phyloP scores from a whole-genome alignment of 1,140 invertebrate species.

The Samia ricini region DNA sequence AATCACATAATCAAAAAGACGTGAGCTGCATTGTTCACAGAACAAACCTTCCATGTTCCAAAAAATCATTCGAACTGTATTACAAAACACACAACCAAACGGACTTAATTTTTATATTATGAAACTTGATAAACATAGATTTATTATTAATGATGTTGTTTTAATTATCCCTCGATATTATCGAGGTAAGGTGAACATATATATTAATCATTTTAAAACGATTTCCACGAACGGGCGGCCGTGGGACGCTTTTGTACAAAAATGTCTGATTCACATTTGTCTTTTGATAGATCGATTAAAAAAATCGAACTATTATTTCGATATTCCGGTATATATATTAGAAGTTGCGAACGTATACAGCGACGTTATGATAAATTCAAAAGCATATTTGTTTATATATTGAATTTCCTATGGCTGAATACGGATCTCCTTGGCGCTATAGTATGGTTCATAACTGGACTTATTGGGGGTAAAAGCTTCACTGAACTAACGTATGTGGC shows the following conservation, averaged over 20 bases:
- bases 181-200: neutral
- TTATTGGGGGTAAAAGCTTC: conserved; percentile 21
- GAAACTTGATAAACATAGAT: neutral
- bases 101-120: neutral
- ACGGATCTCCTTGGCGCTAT: conserved; percentile 19
- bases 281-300: conserved; percentile 28
- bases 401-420: conserved; percentile 34
- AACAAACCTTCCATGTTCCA: too few relatives aligned
- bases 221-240: neutral
- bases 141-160: neutral
- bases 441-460: conserved; percentile 19
- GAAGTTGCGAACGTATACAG: conserved; percentile 12
- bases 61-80: too few relatives aligned
- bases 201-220: neutral
- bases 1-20: too few relatives aligned
- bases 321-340: conserved; percentile 23
- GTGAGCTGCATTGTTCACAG: too few relatives aligned
- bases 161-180: neutral
- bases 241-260: too few relatives aligned
- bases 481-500: conserved; percentile 28
- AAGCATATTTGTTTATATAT: conserved; percentile 20
- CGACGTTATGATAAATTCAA: neutral
- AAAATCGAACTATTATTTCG: conserved; percentile 25
- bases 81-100: neutral
- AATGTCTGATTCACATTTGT: neutral